Evolutionary conservation across 2,888 invertebrate genomes (phyloP), one percentile per base, ranked within the genome.

Genomic region (Sphinx pinastri): DNA sequence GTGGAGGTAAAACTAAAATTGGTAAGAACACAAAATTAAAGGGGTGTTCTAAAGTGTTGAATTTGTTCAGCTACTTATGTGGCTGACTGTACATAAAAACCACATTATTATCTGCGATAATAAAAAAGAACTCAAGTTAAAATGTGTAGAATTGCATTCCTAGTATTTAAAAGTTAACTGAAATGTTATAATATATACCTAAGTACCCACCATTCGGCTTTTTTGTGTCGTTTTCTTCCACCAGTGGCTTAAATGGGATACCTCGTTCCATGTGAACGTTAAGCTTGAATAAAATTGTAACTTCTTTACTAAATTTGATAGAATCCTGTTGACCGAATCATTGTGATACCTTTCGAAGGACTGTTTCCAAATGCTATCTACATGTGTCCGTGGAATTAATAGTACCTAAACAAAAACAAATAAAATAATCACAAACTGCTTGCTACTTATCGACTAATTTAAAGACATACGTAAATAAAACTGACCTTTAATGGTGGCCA

Each of bases 241-340:
- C 93, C 93, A 93, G 12, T 82, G 75, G 71, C 92, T 91, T 67
- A 93, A 79, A 79, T 93, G 93, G 6, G 93, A 91, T 13, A 93
- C 85, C 75, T 93, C 93, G 72, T 93, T 89, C 93, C 93, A 93
- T 51, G 85, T 87, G 72, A 93, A 93, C 5, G 92, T 92, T 16
- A 92, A 77, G 69, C 89, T 88, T 11, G 75, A 73, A 73, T 93
- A 93, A 71, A 88, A 93, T 60, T 90, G 88, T n/a, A 93, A 75
- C 70, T 93, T 93, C 73, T 93, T 93, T 1, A 93, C 86, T 2
- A 91, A 72, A 73, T 92, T 92, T 0, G 88, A 84, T 70, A 93
- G 73, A 60, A 93, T 92, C 71, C 81, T 87, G 55, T 78, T 77
- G 3, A 88, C 93, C 0, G 84, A 85, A 13, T 88, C 84, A 59